Percentiles rank a stretch among this genome's conserved stretches.
These are phyloP conservation scores for Apodemia hepburni DNA, from an alignment of 2,888 invertebrate species.

Conservation along the genomic window DNA sequence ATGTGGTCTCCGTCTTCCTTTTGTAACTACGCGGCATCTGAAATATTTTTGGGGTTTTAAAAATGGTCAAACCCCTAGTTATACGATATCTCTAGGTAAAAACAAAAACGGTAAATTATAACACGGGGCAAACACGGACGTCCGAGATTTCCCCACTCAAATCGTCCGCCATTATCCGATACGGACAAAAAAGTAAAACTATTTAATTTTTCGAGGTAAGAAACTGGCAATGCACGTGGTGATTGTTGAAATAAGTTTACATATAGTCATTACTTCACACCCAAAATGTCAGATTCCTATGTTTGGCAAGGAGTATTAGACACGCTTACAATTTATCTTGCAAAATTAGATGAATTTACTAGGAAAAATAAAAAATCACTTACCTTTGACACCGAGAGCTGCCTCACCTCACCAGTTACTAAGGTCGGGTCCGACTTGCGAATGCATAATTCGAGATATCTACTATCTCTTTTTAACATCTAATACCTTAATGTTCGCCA, in stretches of 20 bases:
- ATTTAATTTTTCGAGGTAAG: slow-evolving; percentile 23
- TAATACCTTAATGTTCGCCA: slow-evolving; percentile 8
- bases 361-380: slow-evolving; percentile 16
- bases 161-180: slow-evolving; percentile 22
- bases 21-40: slow-evolving; percentile 26
- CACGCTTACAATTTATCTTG: slow-evolving; percentile 5
- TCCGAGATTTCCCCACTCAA: slow-evolving; percentile 24
- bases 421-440: slow-evolving; percentile 17
- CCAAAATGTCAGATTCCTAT: slow-evolving; percentile 12
- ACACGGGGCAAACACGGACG: slow-evolving; percentile 20
- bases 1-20: slow-evolving; percentile 22
- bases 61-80: slow-evolving; percentile 6
- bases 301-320: slow-evolving; percentile 12
- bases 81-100: too few species aligned
- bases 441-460: slow-evolving; percentile 20
- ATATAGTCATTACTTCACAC: slow-evolving; percentile 20
- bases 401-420: slow-evolving; percentile 21
- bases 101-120: not conserved
- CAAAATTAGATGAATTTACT: slow-evolving; percentile 15
- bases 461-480: slow-evolving; percentile 13
- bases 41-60: slow-evolving; percentile 14
- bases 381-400: slow-evolving; percentile 21
- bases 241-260: slow-evolving; percentile 17
- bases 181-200: slow-evolving; percentile 19
- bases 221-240: slow-evolving; percentile 21